Evolutionary conservation across 30 jellyfish, hydroid and myxozoan genomes (phyloP).

Genomic region (Cassiopea andromeda): DNA sequence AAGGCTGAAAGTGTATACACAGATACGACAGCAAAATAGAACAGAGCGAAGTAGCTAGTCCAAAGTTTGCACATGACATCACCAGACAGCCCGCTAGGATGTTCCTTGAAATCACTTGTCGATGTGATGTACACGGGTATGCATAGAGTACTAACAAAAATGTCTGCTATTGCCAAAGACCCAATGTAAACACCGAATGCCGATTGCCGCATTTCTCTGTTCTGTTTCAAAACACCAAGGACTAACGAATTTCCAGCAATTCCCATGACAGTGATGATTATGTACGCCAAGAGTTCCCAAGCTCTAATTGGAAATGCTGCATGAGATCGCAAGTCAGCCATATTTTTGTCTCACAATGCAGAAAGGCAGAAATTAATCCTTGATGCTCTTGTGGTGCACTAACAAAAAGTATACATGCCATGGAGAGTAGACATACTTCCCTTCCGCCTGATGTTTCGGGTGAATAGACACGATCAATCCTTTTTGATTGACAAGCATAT

Average conservation of each 20-base stretch:
- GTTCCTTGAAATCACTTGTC: slow-evolving; percentile 33
- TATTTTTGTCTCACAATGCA: not conserved
- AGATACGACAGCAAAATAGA: slow-evolving; percentile 78
- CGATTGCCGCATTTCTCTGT: slow-evolving; percentile 49
- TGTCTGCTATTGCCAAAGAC: slow-evolving; percentile 61
- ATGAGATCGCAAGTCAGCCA: slow-evolving; percentile 35
- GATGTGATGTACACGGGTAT: slow-evolving; percentile 72
- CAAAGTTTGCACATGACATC: slow-evolving; percentile 71
- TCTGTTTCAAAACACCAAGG: slow-evolving; percentile 38
- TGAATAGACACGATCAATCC: too few species aligned
- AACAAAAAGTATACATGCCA: too few species aligned
- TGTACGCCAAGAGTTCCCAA: slow-evolving; percentile 59
- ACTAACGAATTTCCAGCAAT: slow-evolving; percentile 59
- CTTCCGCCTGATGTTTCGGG: too few species aligned
- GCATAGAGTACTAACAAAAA: slow-evolving; percentile 33
- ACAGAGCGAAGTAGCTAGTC: slow-evolving; percentile 68
- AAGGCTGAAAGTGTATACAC: slow-evolving; percentile 74
- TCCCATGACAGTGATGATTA: slow-evolving; percentile 48
- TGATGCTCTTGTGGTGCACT: too few species aligned
- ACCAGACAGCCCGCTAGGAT: slow-evolving; percentile 66
- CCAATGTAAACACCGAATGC: slow-evolving; percentile 68
- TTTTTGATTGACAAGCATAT: too few species aligned
- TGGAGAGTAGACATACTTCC: too few species aligned
- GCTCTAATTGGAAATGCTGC: slow-evolving; percentile 54
- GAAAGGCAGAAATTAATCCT: not conserved